Percentiles rank a stretch among this genome's conserved stretches.
These are phyloP conservation scores for Anagrus nilaparvatae DNA, from an alignment of 1,140 invertebrate species.

Conservation along the genomic window DNA sequence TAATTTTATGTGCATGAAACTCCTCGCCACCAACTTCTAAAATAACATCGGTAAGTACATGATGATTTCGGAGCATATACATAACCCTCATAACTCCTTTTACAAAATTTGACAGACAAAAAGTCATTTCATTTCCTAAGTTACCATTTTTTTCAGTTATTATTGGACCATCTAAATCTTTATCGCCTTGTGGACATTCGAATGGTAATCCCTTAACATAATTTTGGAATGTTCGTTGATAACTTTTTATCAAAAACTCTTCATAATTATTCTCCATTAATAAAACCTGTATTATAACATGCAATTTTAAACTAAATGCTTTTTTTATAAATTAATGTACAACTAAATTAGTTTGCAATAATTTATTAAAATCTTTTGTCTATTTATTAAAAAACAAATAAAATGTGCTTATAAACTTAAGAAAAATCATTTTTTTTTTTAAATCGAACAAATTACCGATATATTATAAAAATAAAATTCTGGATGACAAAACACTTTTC, in stretches of 20 bases:
- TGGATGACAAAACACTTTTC: constrained; percentile 9
- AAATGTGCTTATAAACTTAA: too few relatives aligned
- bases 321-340: constrained; percentile 8
- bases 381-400: constrained; percentile 17
- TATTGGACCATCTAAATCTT: constrained; percentile 25
- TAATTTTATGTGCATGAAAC: constrained; percentile 84
- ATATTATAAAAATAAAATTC: not conserved
- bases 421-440: too few relatives aligned
- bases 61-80: constrained; percentile 78
- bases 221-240: constrained; percentile 16
- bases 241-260: constrained; percentile 26
- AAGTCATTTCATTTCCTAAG: constrained; percentile 73
- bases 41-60: constrained; percentile 83
- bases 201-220: constrained; percentile 17
- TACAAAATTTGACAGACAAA: constrained; percentile 74
- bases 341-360: constrained; percentile 13
- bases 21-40: constrained; percentile 74
- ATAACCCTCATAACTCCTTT: constrained; percentile 82
- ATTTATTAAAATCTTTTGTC: constrained; percentile 20
- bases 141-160: constrained; percentile 43
- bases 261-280: constrained; percentile 39
- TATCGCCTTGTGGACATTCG: constrained; percentile 23
- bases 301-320: too few relatives aligned
- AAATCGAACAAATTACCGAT: too few relatives aligned
- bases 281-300: constrained; percentile 26